Percentiles rank a stretch among this genome's conserved stretches.
Conservation (phyloP, 1,140 invertebrate genomes). For the Lanistes nyassanus region DNA sequence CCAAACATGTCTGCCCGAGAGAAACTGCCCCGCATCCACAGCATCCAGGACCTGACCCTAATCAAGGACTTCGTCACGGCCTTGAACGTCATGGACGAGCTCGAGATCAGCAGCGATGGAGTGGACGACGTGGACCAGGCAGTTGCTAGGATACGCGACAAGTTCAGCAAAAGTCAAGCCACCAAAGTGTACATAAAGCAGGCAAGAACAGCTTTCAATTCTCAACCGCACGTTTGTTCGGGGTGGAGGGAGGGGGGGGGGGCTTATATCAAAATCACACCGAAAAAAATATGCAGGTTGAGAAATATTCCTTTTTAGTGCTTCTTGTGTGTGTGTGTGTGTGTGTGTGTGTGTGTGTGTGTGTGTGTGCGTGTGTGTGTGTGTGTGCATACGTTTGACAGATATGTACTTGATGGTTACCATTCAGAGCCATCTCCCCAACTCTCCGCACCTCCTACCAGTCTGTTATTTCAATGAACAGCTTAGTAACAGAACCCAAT, state of each 20-base stretch:
- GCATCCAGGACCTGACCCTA: background rate
- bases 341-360: conserved; percentile 18
- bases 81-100: conserved; percentile 4
- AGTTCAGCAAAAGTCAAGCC: conserved; percentile 14
- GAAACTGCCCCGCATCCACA: conserved; percentile 1
- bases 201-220: background rate
- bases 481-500: too few relatives aligned
- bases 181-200: conserved; percentile 21
- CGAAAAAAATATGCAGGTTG: background rate
- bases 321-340: background rate
- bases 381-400: background rate
- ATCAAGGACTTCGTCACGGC: conserved; percentile 13
- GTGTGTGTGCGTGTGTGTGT: conserved; percentile 12
- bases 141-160: background rate
- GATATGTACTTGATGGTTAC: too few relatives aligned
- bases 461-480: too few relatives aligned
- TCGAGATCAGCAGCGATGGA: background rate
- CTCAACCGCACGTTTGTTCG: background rate
- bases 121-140: background rate
- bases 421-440: too few relatives aligned
- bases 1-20: too few relatives aligned
- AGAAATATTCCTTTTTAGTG: background rate
- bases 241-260: background rate
- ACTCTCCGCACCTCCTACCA: too few relatives aligned
- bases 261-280: background rate